These are phyloP conservation scores for Pongo abelii DNA, from an alignment of 2,113 vertebrate species.

Conservation along the genomic window DNA sequence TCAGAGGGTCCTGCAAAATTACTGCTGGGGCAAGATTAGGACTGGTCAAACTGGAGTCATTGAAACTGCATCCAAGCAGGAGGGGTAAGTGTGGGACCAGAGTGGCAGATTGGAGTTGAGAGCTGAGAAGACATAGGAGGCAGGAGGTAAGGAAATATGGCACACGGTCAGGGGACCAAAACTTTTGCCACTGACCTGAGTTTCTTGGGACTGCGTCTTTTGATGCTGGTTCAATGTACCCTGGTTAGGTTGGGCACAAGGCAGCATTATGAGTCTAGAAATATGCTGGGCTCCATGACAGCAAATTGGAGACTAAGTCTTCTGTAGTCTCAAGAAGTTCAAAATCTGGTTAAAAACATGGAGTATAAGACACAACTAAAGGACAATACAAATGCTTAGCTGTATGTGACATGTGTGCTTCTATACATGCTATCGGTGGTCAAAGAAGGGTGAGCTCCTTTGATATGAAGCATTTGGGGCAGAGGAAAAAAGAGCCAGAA, in stretches of 20 bases:
- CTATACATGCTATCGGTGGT: rapidly evolving
- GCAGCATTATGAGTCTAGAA: neutral
- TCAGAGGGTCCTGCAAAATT: neutral
- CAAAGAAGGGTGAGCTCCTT: neutral
- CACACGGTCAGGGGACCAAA: neutral
- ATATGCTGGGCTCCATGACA: neutral
- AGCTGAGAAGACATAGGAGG: neutral
- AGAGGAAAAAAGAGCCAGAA: neutral
- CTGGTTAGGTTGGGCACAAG: rapidly evolving
- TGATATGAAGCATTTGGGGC: neutral
- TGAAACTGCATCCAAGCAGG: neutral
- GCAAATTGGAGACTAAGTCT: neutral
- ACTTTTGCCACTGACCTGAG: too few relatives aligned
- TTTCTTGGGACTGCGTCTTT: neutral
- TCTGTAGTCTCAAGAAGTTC: neutral
- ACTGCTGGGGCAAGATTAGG: rapidly evolving
- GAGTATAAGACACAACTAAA: neutral
- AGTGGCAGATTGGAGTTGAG: neutral
- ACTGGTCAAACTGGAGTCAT: neutral
- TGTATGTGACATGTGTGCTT: rapidly evolving
- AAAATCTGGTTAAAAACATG: neutral
- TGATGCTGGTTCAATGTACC: too few relatives aligned
- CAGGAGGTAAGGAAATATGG: neutral
- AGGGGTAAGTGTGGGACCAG: neutral
- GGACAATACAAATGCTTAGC: neutral